Base-by-base conservation (phyloP, 2,113 vertebrate species). In the Microcebus tavaratra region DNA sequence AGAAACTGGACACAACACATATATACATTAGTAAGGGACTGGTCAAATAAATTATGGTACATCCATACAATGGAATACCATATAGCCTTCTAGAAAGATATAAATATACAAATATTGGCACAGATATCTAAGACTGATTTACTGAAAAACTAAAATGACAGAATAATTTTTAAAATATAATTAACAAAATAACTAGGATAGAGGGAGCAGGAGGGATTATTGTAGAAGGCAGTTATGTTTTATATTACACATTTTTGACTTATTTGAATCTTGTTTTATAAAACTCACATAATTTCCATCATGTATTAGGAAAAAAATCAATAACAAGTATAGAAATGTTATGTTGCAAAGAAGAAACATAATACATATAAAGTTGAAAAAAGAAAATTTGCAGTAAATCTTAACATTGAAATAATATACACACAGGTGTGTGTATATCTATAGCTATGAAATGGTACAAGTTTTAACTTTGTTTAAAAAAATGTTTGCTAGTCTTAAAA, bases 401-500 rank as follows among this genome's bases (percentile, higher is more conserved):
- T 57, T 91, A 73, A 68, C 39, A 67, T 27, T 65, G 45, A 96
- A 92, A 36, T 90, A 85, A 87, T 72, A 39, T 70, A 50, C 72
- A 63, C 13, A 53, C 50, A 84, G 42, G 0, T 70, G 4, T 68
- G 59, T 84, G 1, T 36, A 1, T 25, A 29, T 86, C 2, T 42
- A 1, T n/a, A 45, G 29, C 31, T 88, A 72, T 78, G 42, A 92
- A 88, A 79, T 85, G 50, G 6, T 55, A 39, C 68, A 70, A 59
- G 20, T 65, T 92, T 72, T 55, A 87, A 84, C 93, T 95, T 76
- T 8, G 86, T 61, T 81, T 96, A 36, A 45, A 95, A 89, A 42
- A 84, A 48, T 59, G 13, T 94, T 53, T 34, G 27, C 78, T 39
- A 73, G 25, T 53, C 20, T 88, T 79, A 95, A 93, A 97, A 75